These are phyloP conservation scores for Synergus umbraculus DNA, from an alignment of 2,888 invertebrate species.

Conservation along the genomic window DNA sequence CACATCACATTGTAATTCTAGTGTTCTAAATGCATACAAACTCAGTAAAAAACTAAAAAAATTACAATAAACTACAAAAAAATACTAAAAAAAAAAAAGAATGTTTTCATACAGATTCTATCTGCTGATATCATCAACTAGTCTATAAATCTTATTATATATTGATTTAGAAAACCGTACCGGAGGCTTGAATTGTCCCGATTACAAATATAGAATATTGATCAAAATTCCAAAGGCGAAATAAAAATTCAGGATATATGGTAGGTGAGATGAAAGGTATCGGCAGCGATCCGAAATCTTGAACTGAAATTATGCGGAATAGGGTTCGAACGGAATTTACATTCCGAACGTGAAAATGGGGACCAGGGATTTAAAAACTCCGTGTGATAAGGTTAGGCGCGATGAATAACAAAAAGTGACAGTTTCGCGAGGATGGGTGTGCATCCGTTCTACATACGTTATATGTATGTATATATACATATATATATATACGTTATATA, in stretches of 20 bases:
- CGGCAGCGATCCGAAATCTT: constrained; percentile 17
- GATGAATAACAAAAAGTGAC: constrained; percentile 37
- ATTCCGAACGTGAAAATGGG: constrained; percentile 25
- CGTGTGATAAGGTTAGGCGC: constrained; percentile 22
- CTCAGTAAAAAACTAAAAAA: no score
- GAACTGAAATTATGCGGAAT: constrained; percentile 10
- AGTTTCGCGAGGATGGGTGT: constrained; percentile 6
- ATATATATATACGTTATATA: not conserved
- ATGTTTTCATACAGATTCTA: no score
- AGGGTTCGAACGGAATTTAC: constrained; percentile 8
- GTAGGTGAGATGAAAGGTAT: constrained; percentile 3
- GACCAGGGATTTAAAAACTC: constrained; percentile 19
- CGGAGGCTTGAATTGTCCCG: not conserved
- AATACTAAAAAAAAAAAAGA: no score
- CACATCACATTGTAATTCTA: not conserved
- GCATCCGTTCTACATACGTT: constrained; percentile 16
- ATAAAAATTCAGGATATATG: constrained; percentile 4
- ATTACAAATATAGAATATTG: not conserved
- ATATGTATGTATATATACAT: no score
- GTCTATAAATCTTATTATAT: not conserved
- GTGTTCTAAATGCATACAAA: not conserved
- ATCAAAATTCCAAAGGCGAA: not conserved
- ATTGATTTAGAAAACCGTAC: not conserved
- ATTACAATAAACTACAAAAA: no score
- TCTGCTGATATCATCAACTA: not conserved